These are phyloP conservation scores for Crocidura indochinensis DNA, from an alignment of 2,797 vertebrate species.

Conservation along the genomic window DNA sequence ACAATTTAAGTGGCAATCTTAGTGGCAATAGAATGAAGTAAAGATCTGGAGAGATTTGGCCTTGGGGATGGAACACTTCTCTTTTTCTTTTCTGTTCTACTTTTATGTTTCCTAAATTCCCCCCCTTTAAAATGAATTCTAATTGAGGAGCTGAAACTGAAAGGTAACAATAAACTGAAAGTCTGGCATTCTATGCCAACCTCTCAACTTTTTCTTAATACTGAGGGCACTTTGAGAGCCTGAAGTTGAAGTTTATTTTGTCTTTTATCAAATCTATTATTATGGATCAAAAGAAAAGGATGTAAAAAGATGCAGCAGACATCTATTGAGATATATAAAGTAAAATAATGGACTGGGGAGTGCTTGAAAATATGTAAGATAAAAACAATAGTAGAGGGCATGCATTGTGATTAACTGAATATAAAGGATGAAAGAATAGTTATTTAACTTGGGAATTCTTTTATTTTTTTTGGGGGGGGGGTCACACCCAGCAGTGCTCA, in stretches of 20 bases:
- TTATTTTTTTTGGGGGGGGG: too few species aligned
- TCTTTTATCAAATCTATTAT: neutral
- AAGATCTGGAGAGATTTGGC: neutral
- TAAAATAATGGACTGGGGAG: neutral
- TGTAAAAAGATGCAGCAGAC: neutral
- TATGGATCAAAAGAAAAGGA: neutral
- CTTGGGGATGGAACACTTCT: neutral
- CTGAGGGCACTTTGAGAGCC: neutral
- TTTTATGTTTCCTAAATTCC: neutral
- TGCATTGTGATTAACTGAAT: neutral
- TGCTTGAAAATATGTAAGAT: neutral
- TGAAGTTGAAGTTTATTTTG: neutral
- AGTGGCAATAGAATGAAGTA: neutral
- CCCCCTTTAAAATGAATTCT: neutral
- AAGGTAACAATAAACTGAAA: neutral
- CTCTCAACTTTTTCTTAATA: neutral
- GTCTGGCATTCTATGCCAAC: neutral
- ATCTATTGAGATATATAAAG: neutral
- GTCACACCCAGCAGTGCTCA: too few species aligned
- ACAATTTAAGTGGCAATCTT: neutral
- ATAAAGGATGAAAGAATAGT: neutral
- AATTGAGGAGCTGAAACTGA: neutral
- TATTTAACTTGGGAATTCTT: conserved; percentile 34
- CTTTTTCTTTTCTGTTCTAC: neutral
- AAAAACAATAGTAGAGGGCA: neutral